phyloP scores from a whole-genome alignment of 1,140 invertebrate genomes.

The Brachionus paranguensis region DNA sequence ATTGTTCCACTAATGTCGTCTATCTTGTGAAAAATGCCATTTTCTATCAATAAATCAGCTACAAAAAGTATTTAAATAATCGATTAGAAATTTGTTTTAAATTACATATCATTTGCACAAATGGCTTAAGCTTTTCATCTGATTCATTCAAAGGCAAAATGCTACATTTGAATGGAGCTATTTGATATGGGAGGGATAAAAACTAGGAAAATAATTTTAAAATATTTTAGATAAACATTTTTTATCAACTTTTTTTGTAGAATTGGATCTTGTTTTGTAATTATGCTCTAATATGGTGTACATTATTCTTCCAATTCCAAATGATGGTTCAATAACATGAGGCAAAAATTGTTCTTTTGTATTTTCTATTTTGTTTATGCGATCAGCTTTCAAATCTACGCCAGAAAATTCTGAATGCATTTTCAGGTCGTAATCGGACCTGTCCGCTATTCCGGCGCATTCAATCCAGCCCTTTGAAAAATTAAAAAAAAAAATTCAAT shows the following conservation, averaged over 20 bases:
- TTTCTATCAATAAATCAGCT: slow-evolving; percentile 62
- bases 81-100: background rate
- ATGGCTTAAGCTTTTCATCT: slow-evolving; percentile 3
- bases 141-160: slow-evolving; percentile 76
- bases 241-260: slow-evolving; percentile 68
- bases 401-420: slow-evolving; percentile 89
- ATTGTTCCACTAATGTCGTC: slow-evolving; percentile 89
- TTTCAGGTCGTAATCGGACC: slow-evolving; percentile 90
- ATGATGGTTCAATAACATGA: slow-evolving; percentile 96
- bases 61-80: background rate
- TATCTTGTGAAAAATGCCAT: slow-evolving; percentile 84
- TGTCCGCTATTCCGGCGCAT: slow-evolving; percentile 96
- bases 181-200: slow-evolving; percentile 76
- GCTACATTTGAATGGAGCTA: slow-evolving; percentile 92
- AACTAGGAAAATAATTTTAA: slow-evolving; percentile 60
- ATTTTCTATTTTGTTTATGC: background rate
- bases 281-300: slow-evolving; percentile 93
- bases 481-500: background rate
- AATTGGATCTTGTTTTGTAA: slow-evolving; percentile 79
- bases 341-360: slow-evolving; percentile 61
- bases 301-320: slow-evolving; percentile 93
- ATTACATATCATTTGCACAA: slow-evolving; percentile 21
- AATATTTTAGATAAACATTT: background rate
- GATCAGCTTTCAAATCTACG: slow-evolving; percentile 62
- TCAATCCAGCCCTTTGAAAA: slow-evolving; percentile 84